Conservation (phyloP, 2,888 invertebrate genomes). For the Portevinia maculata region DNA sequence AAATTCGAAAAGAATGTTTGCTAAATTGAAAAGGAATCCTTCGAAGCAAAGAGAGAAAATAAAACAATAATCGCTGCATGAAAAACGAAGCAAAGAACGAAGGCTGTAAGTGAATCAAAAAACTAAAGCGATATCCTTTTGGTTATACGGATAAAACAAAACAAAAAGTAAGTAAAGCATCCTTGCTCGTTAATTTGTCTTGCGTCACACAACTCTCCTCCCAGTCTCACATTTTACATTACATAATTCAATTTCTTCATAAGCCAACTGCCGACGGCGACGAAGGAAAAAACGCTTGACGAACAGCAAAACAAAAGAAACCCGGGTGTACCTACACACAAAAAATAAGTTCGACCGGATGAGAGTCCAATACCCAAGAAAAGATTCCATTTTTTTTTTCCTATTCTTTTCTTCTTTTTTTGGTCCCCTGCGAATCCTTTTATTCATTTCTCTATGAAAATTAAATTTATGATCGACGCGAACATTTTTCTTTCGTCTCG, state of each 20-base stretch:
- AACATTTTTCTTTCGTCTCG: slow-evolving; percentile 57
- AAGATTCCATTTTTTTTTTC: slow-evolving; percentile 18
- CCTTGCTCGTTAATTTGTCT: slow-evolving; percentile 60
- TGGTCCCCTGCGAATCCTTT: slow-evolving; percentile 49
- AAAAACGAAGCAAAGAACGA: slow-evolving; percentile 21
- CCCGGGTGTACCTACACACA: slow-evolving; percentile 1
- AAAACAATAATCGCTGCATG: not conserved
- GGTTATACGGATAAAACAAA: slow-evolving; percentile 38
- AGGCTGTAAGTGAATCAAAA: slow-evolving; percentile 72
- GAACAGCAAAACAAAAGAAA: slow-evolving; percentile 53
- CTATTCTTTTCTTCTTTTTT: slow-evolving; percentile 6
- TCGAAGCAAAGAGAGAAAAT: slow-evolving; percentile 18
- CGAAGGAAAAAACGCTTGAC: slow-evolving; percentile 31
- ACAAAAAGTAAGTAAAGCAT: slow-evolving; percentile 50
- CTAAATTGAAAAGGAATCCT: slow-evolving; percentile 65
- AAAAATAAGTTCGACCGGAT: slow-evolving; percentile 13
- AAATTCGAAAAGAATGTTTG: slow-evolving; percentile 53
- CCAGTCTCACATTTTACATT: slow-evolving; percentile 39
- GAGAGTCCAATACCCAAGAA: slow-evolving; percentile 52
- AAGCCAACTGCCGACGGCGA: slow-evolving; percentile 71
- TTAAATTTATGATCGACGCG: slow-evolving; percentile 68
- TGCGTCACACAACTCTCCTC: not conserved
- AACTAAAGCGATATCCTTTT: slow-evolving; percentile 73
- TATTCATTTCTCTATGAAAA: slow-evolving; percentile 70
- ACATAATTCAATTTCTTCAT: slow-evolving; percentile 72